Base-by-base conservation (phyloP, 2,888 invertebrate species). In the Gnatocerus cornutus region DNA sequence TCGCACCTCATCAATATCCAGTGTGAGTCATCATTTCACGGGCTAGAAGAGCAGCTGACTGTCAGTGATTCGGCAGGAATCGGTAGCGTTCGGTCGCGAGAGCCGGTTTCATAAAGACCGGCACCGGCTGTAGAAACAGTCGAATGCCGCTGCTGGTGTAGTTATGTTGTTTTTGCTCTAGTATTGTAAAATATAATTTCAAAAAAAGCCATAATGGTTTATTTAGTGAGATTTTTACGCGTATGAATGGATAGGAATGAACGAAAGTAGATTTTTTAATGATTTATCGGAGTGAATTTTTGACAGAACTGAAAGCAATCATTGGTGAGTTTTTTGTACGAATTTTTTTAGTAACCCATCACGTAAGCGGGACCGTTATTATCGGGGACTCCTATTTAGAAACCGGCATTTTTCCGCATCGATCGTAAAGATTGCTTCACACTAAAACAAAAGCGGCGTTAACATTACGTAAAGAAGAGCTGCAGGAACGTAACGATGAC, bases 1-100 rank as follows among this genome's bases (percentile, higher is more conserved):
- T 37, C 27, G 50, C 39, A 52, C 55, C 55, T 63, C 52, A 53
- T 63, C 61, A 61, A 39, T 61, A 48, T 58, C 61, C 33, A 61
- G 48, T 48, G 53, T 46, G 66, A 59, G 66, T 67, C 66, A 67
- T 58, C 58, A 43, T 48, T 58, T 58, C 50, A 52, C 66, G 48
- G 48, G 50, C 50, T 43, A 50, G 66, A 33, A 56, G 74, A 79
- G 78, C 80, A 80, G 80, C 80, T 80, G 80, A 77, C 78, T 77
- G 78, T 77, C 77, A 78, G 72, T 73, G 73, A 74, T 69, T 78
- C 78, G 78, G 72, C 77, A 76, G 69, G 45, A 61, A 52, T 61
- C 50, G 29, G 72, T 74, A 75, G 70, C 29, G 74, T 69, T 69
- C 71, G 73, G 72, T 75, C 39, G 71, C 71, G 73, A 52, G 74